These are phyloP conservation scores for Oithona nana DNA, from an alignment of 2,888 invertebrate genomes.

Conservation along the genomic window DNA sequence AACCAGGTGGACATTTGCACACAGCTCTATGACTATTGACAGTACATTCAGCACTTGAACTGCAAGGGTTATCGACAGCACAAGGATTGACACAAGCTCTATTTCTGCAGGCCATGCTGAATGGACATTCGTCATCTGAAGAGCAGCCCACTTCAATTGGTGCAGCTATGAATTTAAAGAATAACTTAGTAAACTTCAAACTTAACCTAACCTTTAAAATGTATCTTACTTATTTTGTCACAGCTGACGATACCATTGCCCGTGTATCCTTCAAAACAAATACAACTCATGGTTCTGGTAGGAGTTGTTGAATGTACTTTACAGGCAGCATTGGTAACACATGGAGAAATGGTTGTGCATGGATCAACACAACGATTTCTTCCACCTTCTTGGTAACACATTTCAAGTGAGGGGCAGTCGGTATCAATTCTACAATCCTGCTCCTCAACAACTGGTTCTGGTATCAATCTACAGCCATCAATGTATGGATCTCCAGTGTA, in stretches of 20 bases:
- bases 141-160: slow-evolving; percentile 13
- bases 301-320: slow-evolving; percentile 67
- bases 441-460: slow-evolving; percentile 32
- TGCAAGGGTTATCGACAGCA: slow-evolving; percentile 33
- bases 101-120: slow-evolving; percentile 43
- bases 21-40: slow-evolving; percentile 52
- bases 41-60: slow-evolving; percentile 58
- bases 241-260: slow-evolving; percentile 50
- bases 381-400: slow-evolving; percentile 58
- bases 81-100: slow-evolving; percentile 37
- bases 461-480: slow-evolving; percentile 19
- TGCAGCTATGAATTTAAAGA: not conserved
- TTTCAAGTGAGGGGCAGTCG: slow-evolving; percentile 40
- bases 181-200: slow-evolving; percentile 29
- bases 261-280: slow-evolving; percentile 59
- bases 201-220: slow-evolving; percentile 30
- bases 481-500: slow-evolving; percentile 21
- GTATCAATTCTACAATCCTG: slow-evolving; percentile 20
- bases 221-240: slow-evolving; percentile 36
- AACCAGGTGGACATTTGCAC: slow-evolving; percentile 46
- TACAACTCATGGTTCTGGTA: slow-evolving; percentile 66
- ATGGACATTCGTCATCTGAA: slow-evolving; percentile 43
- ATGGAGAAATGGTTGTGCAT: slow-evolving; percentile 49
- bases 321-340: slow-evolving; percentile 45
- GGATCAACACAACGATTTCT: slow-evolving; percentile 57